Evolutionary conservation across 1,140 invertebrate species (phyloP).

Genomic region (Mycetomoellerius zeteki): DNA sequence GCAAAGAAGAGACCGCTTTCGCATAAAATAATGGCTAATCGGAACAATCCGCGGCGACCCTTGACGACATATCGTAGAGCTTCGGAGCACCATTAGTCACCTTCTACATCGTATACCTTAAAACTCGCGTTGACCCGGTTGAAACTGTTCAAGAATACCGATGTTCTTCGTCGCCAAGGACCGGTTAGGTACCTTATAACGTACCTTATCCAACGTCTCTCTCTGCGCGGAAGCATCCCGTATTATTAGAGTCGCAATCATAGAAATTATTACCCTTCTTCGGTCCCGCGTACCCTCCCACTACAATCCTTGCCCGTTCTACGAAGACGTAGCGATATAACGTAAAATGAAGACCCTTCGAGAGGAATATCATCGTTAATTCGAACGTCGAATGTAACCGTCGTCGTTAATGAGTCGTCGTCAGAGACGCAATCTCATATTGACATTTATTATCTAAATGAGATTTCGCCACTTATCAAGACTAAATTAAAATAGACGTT

Average conservation of each 20-base stretch:
- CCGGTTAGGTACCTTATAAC: constrained; percentile 13
- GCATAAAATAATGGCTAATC: constrained; percentile 84
- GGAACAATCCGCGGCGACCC: constrained; percentile 45
- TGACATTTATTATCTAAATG: constrained; percentile 34
- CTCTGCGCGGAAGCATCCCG: constrained; percentile 60
- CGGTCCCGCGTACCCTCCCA: constrained; percentile 38
- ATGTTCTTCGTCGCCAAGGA: neutral
- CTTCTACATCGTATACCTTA: constrained; percentile 29
- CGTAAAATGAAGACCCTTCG: constrained; percentile 50
- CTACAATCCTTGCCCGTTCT: constrained; percentile 49
- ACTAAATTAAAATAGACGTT: neutral
- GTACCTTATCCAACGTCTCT: neutral
- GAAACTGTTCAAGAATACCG: neutral
- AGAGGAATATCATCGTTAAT: constrained; percentile 62
- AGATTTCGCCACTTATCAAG: constrained; percentile 18
- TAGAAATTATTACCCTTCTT: constrained; percentile 79
- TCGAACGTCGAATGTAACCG: constrained; percentile 66
- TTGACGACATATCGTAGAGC: constrained; percentile 28
- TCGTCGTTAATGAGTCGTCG: constrained; percentile 75
- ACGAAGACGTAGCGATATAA: constrained; percentile 60
- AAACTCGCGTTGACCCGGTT: constrained; percentile 25
- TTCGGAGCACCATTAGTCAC: constrained; percentile 79
- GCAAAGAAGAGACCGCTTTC: constrained; percentile 79
- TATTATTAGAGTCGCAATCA: constrained; percentile 81
- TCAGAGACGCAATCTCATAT: constrained; percentile 33